phyloP scores from a whole-genome alignment of 2,113 vertebrate species.

The Gila orcuttii region DNA sequence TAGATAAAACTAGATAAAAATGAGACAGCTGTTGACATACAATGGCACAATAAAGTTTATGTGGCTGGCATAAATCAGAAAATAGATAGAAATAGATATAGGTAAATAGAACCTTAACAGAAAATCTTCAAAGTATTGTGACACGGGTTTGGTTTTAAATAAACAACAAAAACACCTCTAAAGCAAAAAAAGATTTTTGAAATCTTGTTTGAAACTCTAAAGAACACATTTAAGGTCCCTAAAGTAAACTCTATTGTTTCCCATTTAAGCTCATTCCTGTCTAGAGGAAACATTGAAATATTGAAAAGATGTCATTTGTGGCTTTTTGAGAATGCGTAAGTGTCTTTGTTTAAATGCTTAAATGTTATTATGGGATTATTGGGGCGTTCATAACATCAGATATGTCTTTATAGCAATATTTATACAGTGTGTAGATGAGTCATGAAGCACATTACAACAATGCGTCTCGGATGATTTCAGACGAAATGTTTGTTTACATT shows the following conservation, averaged over 20 bases:
- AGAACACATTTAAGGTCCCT: not conserved
- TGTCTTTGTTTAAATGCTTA: not conserved
- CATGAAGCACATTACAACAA: not conserved
- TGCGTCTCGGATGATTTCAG: slow-evolving; percentile 34
- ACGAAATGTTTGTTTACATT: slow-evolving; percentile 52
- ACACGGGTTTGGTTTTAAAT: too few relatives aligned
- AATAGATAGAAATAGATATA: too few relatives aligned
- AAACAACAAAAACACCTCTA: too few relatives aligned
- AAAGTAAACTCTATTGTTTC: not conserved
- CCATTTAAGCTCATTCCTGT: not conserved
- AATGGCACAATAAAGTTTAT: not conserved
- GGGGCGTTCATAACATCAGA: not conserved
- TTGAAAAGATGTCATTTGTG: not conserved
- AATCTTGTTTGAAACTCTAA: not conserved
- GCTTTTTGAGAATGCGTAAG: not conserved
- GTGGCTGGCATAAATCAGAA: not conserved
- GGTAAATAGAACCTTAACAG: too few relatives aligned
- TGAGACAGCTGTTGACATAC: not conserved
- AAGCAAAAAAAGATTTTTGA: too few relatives aligned
- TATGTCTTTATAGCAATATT: slow-evolving; percentile 16
- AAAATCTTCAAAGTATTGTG: too few relatives aligned
- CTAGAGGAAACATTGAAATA: not conserved
- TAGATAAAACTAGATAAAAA: not conserved
- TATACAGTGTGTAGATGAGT: slow-evolving; percentile 10
- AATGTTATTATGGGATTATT: slow-evolving; percentile 8